phyloP scores from a whole-genome alignment of 2,797 vertebrate species.

The Danio kyathit region DNA sequence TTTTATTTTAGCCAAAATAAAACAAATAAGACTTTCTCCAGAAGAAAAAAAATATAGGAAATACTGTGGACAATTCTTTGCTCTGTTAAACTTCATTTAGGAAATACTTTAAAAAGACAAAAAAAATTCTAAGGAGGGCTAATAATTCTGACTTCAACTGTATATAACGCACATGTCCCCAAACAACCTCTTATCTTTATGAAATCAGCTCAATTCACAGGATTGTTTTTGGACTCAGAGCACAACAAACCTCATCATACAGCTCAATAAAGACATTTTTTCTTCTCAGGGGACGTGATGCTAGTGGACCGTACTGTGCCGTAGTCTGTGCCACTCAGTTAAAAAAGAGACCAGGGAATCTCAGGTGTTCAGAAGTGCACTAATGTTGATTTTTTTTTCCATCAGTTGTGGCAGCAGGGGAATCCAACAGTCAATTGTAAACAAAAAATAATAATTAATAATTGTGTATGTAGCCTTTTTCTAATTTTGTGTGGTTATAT shows the following conservation, averaged over 20 bases:
- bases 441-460: background rate
- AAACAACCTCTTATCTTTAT: background rate
- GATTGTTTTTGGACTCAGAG: conserved; percentile 13
- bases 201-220: background rate
- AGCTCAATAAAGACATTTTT: background rate
- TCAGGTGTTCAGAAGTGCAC: conserved; percentile 17
- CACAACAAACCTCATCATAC: conserved; percentile 20
- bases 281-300: conserved; percentile 41
- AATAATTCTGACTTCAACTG: too few species aligned
- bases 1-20: too few species aligned
- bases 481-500: background rate
- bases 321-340: background rate
- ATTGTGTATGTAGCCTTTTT: background rate
- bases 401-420: background rate
- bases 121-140: too few species aligned
- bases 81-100: too few species aligned
- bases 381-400: background rate
- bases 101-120: too few species aligned
- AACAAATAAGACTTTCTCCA: too few species aligned
- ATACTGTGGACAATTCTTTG: too few species aligned
- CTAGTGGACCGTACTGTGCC: background rate
- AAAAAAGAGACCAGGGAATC: conserved; percentile 13
- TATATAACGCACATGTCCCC: background rate
- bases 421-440: conserved; percentile 1
- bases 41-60: too few species aligned